Evolutionary conservation across 2,888 invertebrate species (phyloP).

Genomic region (Chrysolina americana): DNA sequence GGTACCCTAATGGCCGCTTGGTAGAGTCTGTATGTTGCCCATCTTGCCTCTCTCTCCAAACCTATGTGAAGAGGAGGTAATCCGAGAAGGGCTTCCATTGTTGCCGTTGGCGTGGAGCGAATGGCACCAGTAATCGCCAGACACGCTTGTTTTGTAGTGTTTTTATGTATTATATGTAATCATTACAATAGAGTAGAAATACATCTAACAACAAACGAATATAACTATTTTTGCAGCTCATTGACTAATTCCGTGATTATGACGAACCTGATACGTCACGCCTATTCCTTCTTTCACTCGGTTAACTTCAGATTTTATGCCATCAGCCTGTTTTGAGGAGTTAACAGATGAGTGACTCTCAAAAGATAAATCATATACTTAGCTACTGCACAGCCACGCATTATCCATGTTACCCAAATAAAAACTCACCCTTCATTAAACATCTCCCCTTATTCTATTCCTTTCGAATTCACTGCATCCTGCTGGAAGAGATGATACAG

Average conservation of each 20-base stretch:
- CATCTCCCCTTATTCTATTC: slow-evolving; percentile 18
- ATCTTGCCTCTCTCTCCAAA: too few relatives aligned
- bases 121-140: too few relatives aligned
- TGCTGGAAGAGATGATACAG: slow-evolving; percentile 13
- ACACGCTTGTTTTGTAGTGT: too few relatives aligned
- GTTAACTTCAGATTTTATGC: not conserved
- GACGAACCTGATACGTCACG: not conserved
- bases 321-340: slow-evolving; percentile 35
- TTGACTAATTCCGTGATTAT: not conserved
- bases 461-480: not conserved
- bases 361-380: slow-evolving; percentile 46
- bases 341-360: slow-evolving; percentile 39
- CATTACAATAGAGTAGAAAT: too few relatives aligned
- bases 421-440: slow-evolving; percentile 28
- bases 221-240: too few relatives aligned
- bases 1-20: too few relatives aligned
- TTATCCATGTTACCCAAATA: slow-evolving; percentile 45
- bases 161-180: too few relatives aligned
- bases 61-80: too few relatives aligned
- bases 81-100: too few relatives aligned
- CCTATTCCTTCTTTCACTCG: not conserved
- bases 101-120: too few relatives aligned
- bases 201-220: too few relatives aligned
- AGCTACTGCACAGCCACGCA: slow-evolving; percentile 37
- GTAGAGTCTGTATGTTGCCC: too few relatives aligned